Evolutionary conservation across 2,888 invertebrate genomes (phyloP).

Genomic region (Drosophila cognata): DNA sequence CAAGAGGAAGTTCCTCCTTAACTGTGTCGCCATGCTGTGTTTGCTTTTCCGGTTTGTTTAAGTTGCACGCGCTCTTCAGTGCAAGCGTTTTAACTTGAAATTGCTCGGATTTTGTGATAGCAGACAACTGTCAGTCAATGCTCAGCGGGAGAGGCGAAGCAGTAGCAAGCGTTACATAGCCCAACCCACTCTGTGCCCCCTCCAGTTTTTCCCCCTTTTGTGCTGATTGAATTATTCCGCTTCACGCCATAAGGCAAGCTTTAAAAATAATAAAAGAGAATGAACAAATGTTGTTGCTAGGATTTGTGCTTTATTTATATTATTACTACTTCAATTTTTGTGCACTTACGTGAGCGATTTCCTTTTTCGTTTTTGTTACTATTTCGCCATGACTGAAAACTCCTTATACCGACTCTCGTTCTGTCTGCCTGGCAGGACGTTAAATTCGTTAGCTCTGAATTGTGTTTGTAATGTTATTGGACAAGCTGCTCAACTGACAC

Average conservation of each 20-base stretch:
- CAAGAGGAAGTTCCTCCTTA: slow-evolving; percentile 77
- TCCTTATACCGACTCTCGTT: slow-evolving; percentile 15
- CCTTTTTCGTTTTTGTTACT: slow-evolving; percentile 47
- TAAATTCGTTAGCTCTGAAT: slow-evolving; percentile 17
- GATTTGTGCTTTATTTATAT: slow-evolving; percentile 53
- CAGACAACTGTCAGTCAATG: slow-evolving; percentile 45
- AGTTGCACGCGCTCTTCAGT: slow-evolving; percentile 69
- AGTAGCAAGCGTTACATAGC: neutral
- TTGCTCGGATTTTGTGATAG: slow-evolving; percentile 67
- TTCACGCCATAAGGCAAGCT: slow-evolving; percentile 75
- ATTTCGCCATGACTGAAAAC: slow-evolving; percentile 21
- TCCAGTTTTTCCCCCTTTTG: slow-evolving; percentile 39
- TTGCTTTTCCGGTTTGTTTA: slow-evolving; percentile 80
- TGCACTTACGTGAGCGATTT: slow-evolving; percentile 62
- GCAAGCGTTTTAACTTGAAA: slow-evolving; percentile 77
- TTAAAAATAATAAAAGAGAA: slow-evolving; percentile 29
- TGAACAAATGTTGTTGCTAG: slow-evolving; percentile 29
- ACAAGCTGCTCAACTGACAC: slow-evolving; percentile 31
- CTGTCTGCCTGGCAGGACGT: slow-evolving; percentile 15
- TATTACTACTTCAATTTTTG: slow-evolving; percentile 66
- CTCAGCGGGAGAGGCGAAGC: slow-evolving; percentile 1
- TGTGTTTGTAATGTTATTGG: slow-evolving; percentile 23
- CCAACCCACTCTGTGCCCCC: slow-evolving; percentile 11
- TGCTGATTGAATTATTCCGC: slow-evolving; percentile 80
- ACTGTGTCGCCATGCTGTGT: slow-evolving; percentile 76